Base-by-base conservation (phyloP, 2,888 invertebrate species). In the Geophilus truncorum region DNA sequence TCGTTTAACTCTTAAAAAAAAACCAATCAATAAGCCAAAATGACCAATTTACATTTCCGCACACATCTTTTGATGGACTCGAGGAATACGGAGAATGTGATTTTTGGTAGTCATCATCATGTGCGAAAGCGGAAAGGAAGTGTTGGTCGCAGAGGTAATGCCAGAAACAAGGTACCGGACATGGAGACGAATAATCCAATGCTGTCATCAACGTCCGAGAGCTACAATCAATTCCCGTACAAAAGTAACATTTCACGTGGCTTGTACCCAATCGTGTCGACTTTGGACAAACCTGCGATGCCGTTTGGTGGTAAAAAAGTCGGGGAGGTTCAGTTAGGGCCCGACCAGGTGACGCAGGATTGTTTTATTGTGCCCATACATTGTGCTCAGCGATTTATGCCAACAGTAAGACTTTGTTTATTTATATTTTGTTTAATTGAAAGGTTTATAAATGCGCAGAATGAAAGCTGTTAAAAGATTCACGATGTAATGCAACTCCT, bases 321-420 rank as follows among this genome's bases (percentile, higher is more conserved):
- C 25, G 12, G 9, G 5, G 25, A 70, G 5, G 3, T 7, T 9
- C 25, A 70, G 25, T 70, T 70, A 4, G 25, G 18, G 12, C n/a
- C 25, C 3, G 70, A 70, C 4, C 23, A 70, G n/a, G 70, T 70
- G 0, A 70, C 70, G 23, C 40, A 78, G 10, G 78, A 78, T 45
- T 78, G 78, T 45, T 78, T 78, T 45, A 78, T 78, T 40, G 36
- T 78, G n/a, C 78, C 78, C 36, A 23, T 45, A 25, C 78, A 78
- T 45, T 45, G 40, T 25, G 78, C 40, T 28, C 40, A 78, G 15
- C 78, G 78, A 7, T 78, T 78, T 45, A 78, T 78, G 78, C 78
- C 78, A 28, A 21, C 18, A 18, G 78, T 78, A 78, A 21, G 78
- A 21, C 3, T 45, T 45, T 45, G 5, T 45, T 45, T 12, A 45